A percentile compares a stretch with the other conserved stretches of the same genome.
These are phyloP conservation scores for Athene cunicularia DNA, from an alignment of 2,113 vertebrate species.

Conservation along the genomic window DNA sequence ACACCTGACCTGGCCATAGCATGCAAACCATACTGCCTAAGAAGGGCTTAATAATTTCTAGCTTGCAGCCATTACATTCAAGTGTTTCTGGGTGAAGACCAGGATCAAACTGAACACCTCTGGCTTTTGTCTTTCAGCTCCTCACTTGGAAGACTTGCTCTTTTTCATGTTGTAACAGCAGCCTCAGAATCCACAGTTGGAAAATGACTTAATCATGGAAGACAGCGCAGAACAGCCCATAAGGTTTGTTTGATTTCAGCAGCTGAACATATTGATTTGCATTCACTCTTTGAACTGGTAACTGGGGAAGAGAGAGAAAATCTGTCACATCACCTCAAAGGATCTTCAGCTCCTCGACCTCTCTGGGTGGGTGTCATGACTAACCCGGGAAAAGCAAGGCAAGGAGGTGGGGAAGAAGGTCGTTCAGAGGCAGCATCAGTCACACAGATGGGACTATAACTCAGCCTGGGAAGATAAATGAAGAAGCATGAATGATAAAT, in stretches of 20 bases:
- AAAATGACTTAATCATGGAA: slow-evolving; percentile 11
- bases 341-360: neutral
- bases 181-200: neutral
- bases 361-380: rapidly evolving
- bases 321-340: neutral
- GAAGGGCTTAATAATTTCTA: neutral
- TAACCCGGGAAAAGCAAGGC: neutral
- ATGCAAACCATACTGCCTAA: neutral
- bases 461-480: slow-evolving; percentile 31
- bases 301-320: neutral
- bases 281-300: neutral
- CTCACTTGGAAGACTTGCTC: neutral
- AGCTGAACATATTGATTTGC: neutral
- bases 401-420: neutral
- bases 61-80: neutral
- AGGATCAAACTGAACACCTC: neutral
- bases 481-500: slow-evolving; percentile 51
- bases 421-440: neutral
- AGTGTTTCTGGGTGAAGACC: neutral
- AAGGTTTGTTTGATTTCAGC: neutral
- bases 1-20: neutral
- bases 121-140: neutral
- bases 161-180: neutral
- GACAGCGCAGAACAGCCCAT: neutral
- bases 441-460: neutral